Evolutionary conservation across 2,888 invertebrate genomes (phyloP).

Genomic region (Seladonia tumulorum): DNA sequence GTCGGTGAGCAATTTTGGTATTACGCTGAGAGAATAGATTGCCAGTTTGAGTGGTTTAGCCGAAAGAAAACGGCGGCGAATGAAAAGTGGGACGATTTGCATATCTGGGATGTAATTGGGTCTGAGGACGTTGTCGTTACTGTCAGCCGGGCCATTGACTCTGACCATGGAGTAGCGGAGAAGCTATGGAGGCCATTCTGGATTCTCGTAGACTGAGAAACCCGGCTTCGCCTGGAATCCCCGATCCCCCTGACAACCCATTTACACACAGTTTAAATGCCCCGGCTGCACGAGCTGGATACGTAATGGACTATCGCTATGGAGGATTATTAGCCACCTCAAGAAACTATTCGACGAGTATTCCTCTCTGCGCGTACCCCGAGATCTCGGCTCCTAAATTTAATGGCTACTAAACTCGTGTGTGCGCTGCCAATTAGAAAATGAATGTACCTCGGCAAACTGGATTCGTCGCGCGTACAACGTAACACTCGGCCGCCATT

Average conservation of each 20-base stretch:
- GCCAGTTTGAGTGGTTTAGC: background rate
- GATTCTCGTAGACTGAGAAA: conserved; percentile 68
- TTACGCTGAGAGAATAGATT: background rate
- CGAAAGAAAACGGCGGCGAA: conserved; percentile 36
- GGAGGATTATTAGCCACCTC: conserved; percentile 44
- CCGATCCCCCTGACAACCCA: conserved; percentile 54
- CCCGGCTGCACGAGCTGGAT: conserved; percentile 37
- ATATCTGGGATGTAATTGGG: conserved; percentile 78
- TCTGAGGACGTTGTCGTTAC: conserved; percentile 74
- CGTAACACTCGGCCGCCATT: background rate
- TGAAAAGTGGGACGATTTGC: conserved; percentile 43
- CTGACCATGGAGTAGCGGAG: conserved; percentile 66
- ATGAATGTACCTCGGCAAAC: conserved; percentile 2
- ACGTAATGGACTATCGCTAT: conserved; percentile 40
- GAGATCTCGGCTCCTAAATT: conserved; percentile 14
- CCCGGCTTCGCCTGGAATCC: conserved; percentile 30
- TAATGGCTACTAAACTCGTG: background rate
- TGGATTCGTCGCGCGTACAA: conserved; percentile 1
- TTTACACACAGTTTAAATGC: conserved; percentile 51
- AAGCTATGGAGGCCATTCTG: conserved; percentile 70
- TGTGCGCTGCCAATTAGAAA: background rate
- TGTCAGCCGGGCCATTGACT: conserved; percentile 75
- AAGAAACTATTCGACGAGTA: conserved; percentile 36
- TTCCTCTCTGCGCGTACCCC: conserved; percentile 12
- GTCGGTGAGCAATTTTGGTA: background rate